These are phyloP conservation scores for Coregonus suidteri DNA, from an alignment of 2,797 vertebrate species.

Conservation along the genomic window DNA sequence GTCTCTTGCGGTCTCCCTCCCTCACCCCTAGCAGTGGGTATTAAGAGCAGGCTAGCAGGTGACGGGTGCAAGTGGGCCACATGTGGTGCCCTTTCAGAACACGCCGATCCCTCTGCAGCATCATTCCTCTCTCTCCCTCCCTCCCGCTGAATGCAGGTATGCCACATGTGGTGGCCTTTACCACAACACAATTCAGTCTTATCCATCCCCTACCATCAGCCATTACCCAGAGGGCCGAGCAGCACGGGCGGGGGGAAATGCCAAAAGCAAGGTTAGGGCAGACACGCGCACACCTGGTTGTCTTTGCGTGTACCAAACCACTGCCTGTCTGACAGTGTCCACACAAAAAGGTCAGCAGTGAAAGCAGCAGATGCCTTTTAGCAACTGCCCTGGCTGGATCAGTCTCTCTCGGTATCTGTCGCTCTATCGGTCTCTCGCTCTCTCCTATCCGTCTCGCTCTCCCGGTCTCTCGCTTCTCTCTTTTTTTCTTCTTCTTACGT, in stretches of 20 bases:
- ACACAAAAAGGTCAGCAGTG: background rate
- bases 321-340: background rate
- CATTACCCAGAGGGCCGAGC: conserved; percentile 21
- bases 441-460: too few species aligned
- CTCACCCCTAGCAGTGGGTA: background rate
- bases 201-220: conserved; percentile 15
- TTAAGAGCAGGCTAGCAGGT: background rate
- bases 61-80: background rate
- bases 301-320: background rate
- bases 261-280: conserved; percentile 24
- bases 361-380: background rate
- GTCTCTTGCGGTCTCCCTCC: background rate
- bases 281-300: background rate
- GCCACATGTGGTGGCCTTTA: conserved; percentile 9
- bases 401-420: too few species aligned
- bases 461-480: too few species aligned
- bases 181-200: conserved; percentile 4
- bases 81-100: background rate
- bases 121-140: too few species aligned
- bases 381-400: too few species aligned
- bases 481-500: too few species aligned
- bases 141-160: background rate
- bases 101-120: background rate
- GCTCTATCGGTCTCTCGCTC: too few species aligned
- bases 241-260: conserved; percentile 28